These are phyloP conservation scores for Phocoena sinus DNA, from an alignment of 2,113 vertebrate species.

Conservation along the genomic window DNA sequence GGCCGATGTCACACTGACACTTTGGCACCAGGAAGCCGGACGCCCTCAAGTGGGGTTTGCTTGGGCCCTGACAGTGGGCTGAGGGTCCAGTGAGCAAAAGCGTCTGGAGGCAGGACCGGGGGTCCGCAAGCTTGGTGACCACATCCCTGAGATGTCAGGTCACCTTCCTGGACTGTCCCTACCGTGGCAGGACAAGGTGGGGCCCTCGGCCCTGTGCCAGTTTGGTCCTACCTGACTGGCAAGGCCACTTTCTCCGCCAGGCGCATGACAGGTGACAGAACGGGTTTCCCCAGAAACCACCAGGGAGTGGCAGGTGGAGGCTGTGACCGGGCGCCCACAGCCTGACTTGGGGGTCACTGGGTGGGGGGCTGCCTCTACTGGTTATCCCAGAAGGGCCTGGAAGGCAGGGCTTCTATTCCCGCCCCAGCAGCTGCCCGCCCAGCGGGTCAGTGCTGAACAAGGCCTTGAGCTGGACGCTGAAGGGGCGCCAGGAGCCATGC, in stretches of 20 bases:
- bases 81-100: background rate
- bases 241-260: background rate
- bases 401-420: background rate
- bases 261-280: background rate
- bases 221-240: background rate
- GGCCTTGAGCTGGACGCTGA: background rate
- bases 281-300: background rate
- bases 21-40: background rate
- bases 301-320: background rate
- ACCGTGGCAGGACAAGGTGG: accelerated
- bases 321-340: background rate
- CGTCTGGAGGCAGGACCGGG: background rate
- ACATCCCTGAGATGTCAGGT: background rate
- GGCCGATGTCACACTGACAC: background rate
- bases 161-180: background rate
- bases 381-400: background rate
- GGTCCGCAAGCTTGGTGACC: background rate
- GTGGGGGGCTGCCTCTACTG: background rate
- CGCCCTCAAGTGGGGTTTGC: accelerated
- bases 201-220: background rate
- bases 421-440: background rate
- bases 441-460: accelerated
- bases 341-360: too few species aligned
- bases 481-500: background rate
- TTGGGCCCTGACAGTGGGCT: accelerated